Evolutionary conservation across 2,113 vertebrate species (phyloP), one percentile per base, ranked within the genome.

Genomic region (Ictalurus punctatus): DNA sequence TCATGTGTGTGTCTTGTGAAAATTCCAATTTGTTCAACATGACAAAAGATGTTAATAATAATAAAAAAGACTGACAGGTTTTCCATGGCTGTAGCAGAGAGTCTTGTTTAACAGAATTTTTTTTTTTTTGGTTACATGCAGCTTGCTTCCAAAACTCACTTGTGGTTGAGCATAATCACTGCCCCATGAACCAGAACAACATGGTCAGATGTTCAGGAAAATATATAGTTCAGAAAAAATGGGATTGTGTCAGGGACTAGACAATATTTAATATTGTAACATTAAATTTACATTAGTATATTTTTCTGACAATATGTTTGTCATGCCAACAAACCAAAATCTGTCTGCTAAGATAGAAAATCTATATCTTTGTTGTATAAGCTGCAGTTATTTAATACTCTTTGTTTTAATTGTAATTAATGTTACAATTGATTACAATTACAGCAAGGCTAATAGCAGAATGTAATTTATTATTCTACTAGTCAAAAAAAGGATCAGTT

Each of bases 121-220:
- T 4, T 44, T 4, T 44, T 4, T 44, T 44, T 44, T 40, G 0
- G 4, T 44, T 44, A 5, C 69, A 65, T 54, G 65, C 21, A 37
- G 67, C 71, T 65, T 83, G 48, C 25, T 82, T 86, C 40, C 44
- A 40, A 59, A 87, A 73, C 30, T 83, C 69, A 82, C 76, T 81
- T 71, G 73, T 78, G 83, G 71, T 74, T 76, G n/a, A 23, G 48
- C 54, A 59, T 85, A 61, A 87, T 69, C 27, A 63, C 54, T 14
- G 58, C n/a, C 56, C 34, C 16, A 76, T 48, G 7, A 52, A 80
- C 37, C 58, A 52, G 74, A 44, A 81, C 79, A 87, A 80, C 14
- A 30, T 81, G n/a, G 37, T 85, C 82, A 73, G 40, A 81, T 61
- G 74, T 73, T 90, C 30, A 37, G 61, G 25, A 67, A 67, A 25